phyloP scores from a whole-genome alignment of 2,797 vertebrate genomes.

The Mus spretus region DNA sequence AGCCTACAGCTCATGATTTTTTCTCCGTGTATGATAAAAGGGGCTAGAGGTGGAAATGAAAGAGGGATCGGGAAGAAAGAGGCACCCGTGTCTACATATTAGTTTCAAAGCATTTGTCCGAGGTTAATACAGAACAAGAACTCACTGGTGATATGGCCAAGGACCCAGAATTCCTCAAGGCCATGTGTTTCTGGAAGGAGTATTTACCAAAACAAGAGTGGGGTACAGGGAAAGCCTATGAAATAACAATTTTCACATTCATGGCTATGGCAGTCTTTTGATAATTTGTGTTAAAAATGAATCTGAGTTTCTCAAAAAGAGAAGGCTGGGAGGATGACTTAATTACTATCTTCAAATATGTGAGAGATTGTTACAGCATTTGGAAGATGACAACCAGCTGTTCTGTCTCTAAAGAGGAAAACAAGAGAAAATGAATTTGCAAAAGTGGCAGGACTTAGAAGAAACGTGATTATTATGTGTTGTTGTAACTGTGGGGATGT shows the following conservation, averaged over 20 bases:
- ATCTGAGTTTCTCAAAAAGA: conserved; percentile 74
- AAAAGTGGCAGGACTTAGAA: conserved; percentile 65
- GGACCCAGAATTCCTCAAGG: not conserved
- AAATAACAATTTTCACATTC: conserved; percentile 67
- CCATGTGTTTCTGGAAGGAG: not conserved
- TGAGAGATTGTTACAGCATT: conserved; percentile 80
- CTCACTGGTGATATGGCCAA: not conserved
- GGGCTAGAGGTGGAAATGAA: not conserved
- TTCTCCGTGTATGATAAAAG: conserved; percentile 56
- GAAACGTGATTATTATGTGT: conserved; percentile 52
- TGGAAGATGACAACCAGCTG: conserved; percentile 83
- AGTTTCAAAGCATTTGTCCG: not conserved
- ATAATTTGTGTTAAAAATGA: conserved; percentile 81
- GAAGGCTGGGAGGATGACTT: conserved; percentile 78
- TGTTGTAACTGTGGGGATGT: conserved; percentile 24
- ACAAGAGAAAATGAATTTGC: conserved; percentile 79
- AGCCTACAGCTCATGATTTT: not conserved
- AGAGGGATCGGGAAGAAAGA: conserved; percentile 54
- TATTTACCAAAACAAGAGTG: conserved; percentile 50
- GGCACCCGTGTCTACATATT: conserved; percentile 34
- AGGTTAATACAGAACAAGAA: conserved; percentile 23
- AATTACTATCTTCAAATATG: conserved; percentile 82
- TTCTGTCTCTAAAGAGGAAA: conserved; percentile 80
- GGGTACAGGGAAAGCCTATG: conserved; percentile 50
- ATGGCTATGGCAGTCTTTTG: conserved; percentile 60